phyloP scores from a whole-genome alignment of 2,113 vertebrate genomes.

The Callorhinus ursinus region DNA sequence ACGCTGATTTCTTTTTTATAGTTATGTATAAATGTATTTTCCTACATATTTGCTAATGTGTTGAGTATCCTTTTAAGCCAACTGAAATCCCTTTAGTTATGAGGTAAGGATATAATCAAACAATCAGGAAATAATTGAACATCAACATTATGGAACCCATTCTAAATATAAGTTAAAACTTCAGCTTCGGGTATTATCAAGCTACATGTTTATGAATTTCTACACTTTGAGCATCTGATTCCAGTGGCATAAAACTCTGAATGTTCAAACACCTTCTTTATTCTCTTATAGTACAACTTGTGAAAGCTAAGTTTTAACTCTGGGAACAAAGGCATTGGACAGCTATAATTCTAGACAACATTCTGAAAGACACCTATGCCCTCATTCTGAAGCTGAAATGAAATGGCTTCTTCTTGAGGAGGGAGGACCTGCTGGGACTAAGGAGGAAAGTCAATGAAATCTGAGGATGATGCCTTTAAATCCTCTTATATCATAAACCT shows the following conservation, averaged over 20 bases:
- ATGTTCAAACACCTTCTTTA: constrained; percentile 35
- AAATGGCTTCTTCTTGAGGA: constrained; percentile 59
- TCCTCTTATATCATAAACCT: constrained; percentile 71
- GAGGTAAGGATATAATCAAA: constrained; percentile 23
- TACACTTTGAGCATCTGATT: constrained; percentile 40
- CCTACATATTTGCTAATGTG: background rate
- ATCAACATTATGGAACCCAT: constrained; percentile 11
- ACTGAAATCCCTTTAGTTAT: constrained; percentile 45
- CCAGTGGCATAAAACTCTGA: background rate
- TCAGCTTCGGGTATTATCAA: background rate
- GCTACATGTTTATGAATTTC: background rate
- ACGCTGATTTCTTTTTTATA: background rate
- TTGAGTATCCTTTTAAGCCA: constrained; percentile 22
- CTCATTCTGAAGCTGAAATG: constrained; percentile 46
- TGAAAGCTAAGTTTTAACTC: constrained; percentile 59
- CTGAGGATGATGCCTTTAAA: constrained; percentile 70
- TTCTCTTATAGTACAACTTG: background rate
- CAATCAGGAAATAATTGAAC: background rate
- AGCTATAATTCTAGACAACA: constrained; percentile 58
- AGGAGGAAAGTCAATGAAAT: constrained; percentile 70
- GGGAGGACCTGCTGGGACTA: constrained; percentile 52
- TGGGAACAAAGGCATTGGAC: constrained; percentile 48
- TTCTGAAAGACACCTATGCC: constrained; percentile 51
- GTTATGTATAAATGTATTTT: background rate
- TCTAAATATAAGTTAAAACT: background rate